These are phyloP conservation scores for Poeciliopsis turrubarensis DNA, from an alignment of 2,113 vertebrate genomes.

Conservation along the genomic window DNA sequence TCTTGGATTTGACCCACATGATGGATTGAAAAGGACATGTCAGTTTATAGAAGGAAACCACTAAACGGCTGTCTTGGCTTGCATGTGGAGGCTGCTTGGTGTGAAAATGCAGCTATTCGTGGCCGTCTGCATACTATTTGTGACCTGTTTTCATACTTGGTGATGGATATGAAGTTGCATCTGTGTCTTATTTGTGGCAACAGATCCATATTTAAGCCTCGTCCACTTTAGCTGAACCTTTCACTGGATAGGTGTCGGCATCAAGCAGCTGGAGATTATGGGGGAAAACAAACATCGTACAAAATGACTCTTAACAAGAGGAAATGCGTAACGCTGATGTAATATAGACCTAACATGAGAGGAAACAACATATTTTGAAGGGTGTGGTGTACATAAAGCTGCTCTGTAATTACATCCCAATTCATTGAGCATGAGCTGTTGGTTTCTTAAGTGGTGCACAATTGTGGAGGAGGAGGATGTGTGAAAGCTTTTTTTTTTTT, in stretches of 20 bases:
- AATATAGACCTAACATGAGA: conserved; percentile 25
- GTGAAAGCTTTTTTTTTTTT: not conserved
- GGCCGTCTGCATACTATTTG: conserved; percentile 50
- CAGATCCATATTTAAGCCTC: conserved; percentile 36
- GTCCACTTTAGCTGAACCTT: conserved; percentile 38
- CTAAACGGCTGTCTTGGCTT: conserved; percentile 18
- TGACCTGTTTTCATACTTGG: conserved; percentile 45
- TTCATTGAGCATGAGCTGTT: conserved; percentile 43
- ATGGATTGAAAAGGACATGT: not conserved
- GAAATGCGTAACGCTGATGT: not conserved
- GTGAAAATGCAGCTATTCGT: conserved; percentile 61
- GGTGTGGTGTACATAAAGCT: conserved; percentile 54
- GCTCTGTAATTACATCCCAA: conserved; percentile 58
- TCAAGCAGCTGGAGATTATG: not conserved
- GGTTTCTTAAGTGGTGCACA: conserved; percentile 31
- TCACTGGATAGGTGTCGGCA: conserved; percentile 40
- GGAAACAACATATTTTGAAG: conserved; percentile 38
- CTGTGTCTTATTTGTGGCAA: conserved; percentile 56
- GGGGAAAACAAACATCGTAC: not conserved
- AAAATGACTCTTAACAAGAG: not conserved
- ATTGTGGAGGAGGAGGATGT: not conserved
- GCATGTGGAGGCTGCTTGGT: conserved; percentile 51
- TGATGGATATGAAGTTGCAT: conserved; percentile 58
- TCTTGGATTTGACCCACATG: not conserved
- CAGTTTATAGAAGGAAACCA: conserved; percentile 1